Conservation (phyloP, 2,113 vertebrate genomes). For the Irena cyanogastra region DNA sequence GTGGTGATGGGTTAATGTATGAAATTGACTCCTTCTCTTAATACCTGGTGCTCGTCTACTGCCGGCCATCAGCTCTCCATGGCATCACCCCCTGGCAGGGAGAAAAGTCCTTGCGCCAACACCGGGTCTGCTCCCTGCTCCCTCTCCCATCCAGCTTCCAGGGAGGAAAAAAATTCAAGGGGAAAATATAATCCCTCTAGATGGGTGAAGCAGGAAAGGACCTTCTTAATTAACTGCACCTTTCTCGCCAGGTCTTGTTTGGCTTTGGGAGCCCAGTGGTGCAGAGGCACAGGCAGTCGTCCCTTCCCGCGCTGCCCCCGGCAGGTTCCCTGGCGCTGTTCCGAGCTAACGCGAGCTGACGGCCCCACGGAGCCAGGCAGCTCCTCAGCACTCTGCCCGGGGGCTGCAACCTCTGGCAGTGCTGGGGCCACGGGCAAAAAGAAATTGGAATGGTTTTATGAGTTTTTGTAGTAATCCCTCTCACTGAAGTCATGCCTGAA, state of each 20-base stretch:
- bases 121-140: rapidly evolving
- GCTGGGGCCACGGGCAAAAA: rapidly evolving
- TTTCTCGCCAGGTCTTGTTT: rapidly evolving
- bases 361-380: neutral
- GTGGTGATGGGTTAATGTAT: neutral
- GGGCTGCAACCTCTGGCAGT: neutral
- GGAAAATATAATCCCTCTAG: neutral
- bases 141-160: neutral
- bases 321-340: neutral
- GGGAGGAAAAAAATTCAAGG: neutral
- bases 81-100: neutral
- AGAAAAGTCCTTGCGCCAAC: neutral
- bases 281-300: neutral
- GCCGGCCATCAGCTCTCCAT: rapidly evolving
- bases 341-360: neutral
- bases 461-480: neutral
- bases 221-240: neutral
- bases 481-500: neutral
- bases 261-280: neutral
- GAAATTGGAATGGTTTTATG: neutral
- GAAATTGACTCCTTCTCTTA: neutral
- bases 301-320: rapidly evolving
- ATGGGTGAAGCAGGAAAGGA: neutral
- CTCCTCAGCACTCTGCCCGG: neutral
- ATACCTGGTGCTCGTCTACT: neutral